Base-by-base conservation (phyloP, 2,113 vertebrate genomes). In the Aspiorhynchus laticeps region DNA sequence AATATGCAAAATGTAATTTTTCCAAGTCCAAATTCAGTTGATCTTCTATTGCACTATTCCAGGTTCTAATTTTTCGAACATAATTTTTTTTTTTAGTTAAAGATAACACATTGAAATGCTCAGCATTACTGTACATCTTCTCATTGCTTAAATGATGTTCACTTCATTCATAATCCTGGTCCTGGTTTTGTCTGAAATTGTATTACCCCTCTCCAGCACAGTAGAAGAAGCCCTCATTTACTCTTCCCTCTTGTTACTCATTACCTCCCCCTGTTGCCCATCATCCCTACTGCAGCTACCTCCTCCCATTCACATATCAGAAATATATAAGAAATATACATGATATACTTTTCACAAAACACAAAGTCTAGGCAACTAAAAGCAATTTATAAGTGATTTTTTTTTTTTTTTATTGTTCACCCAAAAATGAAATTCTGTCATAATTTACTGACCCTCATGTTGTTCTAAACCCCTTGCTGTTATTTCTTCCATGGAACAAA, bases 261-360 rank as follows among this genome's bases (percentile, higher is more conserved):
- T 0, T 17, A 61, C 83, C 85, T 90, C 89, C 92, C 88, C 89
- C 93, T 93, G 89, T 90, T 91, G 90, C 77, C 4, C 43, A 19
- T 53, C 6, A 48, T 75, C 7, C 31, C 46, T 51, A 85, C 36
- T 8, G 74, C 86, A 86, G 61, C 31, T 83, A 56, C 10, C 7
- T 67, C 51, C 17, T 33, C 79, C 17, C 1, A 33, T 51, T 53
- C 8, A 33, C 8, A 28, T 28, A 75, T 67, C 28, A 28, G 48
- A 51, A 51, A 51, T 17, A 51, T 15, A 51, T 51, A 24, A 33
- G 59, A 82, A 82, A 82, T 67, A 69, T 36, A 43, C 12, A 26
- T 10, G 0, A 65, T 43, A 24, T 82, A 21, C 41, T 21, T 28
- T 33, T 24, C 28, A 48, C 26, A 75, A 75, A 81, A 65, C 0